A percentile compares a stretch with the other conserved stretches of the same genome.
Evolutionary conservation across 2,888 invertebrate species (phyloP).

Genomic region (Standfussiana lucernea): DNA sequence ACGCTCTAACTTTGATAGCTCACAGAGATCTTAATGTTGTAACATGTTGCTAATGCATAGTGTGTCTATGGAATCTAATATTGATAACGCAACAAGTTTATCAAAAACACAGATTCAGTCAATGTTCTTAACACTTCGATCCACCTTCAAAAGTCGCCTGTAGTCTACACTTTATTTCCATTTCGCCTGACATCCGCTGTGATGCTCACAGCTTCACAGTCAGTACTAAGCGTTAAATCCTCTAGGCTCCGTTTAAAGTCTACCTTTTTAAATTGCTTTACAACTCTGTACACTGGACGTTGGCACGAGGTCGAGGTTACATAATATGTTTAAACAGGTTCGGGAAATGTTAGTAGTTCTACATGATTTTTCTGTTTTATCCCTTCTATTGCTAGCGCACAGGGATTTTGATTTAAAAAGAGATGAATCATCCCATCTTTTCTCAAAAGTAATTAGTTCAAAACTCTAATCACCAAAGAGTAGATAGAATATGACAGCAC

Average conservation of each 20-base stretch:
- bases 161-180: neutral
- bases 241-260: constrained; percentile 46
- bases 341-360: neutral
- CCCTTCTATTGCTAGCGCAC: neutral
- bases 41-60: neutral
- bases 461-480: neutral
- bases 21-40: neutral
- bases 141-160: neutral
- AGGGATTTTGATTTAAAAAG: neutral
- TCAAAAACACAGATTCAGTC: neutral
- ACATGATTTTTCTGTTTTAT: neutral
- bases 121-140: neutral
- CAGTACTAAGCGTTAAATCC: constrained; percentile 45
- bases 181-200: neutral
- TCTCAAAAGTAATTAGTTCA: neutral
- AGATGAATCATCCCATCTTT: too few species aligned
- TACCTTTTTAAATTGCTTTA: constrained; percentile 57
- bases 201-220: constrained; percentile 8
- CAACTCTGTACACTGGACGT: constrained; percentile 19
- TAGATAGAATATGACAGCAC: neutral
- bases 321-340: neutral
- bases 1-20: neutral
- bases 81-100: neutral
- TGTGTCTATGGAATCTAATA: neutral
- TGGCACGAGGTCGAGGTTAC: constrained; percentile 6